phyloP scores from a whole-genome alignment of 2,797 vertebrate genomes.

The Salarias fasciatus region DNA sequence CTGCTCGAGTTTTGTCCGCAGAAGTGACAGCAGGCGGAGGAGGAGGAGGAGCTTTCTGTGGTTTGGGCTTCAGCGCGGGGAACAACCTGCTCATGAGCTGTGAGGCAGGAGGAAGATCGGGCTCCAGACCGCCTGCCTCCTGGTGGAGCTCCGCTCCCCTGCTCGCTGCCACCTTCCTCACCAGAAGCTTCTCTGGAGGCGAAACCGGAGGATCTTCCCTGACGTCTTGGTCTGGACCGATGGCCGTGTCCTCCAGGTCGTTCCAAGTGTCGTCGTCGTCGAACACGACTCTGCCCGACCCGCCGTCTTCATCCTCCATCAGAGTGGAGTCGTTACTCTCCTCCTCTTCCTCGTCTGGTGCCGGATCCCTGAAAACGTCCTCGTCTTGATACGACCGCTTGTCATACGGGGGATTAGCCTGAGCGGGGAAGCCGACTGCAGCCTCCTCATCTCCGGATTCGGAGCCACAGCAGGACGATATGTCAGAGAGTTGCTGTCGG shows the following conservation, averaged over 20 bases:
- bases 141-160: conserved; percentile 78
- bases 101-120: conserved; percentile 81
- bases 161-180: conserved; percentile 85
- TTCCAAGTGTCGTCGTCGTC: conserved; percentile 96
- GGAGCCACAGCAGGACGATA: conserved; percentile 34
- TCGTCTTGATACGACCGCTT: conserved; percentile 79
- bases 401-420: conserved; percentile 70
- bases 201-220: conserved; percentile 11
- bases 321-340: conserved; percentile 69
- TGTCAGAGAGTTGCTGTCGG: conserved; percentile 4
- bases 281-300: conserved; percentile 81
- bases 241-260: conserved; percentile 83
- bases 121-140: conserved; percentile 27
- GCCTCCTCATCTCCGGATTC: conserved; percentile 49
- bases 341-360: conserved; percentile 19
- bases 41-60: conserved; percentile 70
- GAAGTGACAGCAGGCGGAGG: conserved; percentile 34
- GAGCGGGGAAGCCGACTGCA: conserved; percentile 51
- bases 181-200: conserved; percentile 74
- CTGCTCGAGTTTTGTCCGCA: conserved; percentile 45
- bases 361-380: conserved; percentile 40
- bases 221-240: background rate
- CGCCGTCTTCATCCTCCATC: conserved; percentile 62
- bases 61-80: conserved; percentile 88
- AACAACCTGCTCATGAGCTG: conserved; percentile 91